Conservation (phyloP, 2,888 invertebrate species). For the Pandemis heparana region DNA sequence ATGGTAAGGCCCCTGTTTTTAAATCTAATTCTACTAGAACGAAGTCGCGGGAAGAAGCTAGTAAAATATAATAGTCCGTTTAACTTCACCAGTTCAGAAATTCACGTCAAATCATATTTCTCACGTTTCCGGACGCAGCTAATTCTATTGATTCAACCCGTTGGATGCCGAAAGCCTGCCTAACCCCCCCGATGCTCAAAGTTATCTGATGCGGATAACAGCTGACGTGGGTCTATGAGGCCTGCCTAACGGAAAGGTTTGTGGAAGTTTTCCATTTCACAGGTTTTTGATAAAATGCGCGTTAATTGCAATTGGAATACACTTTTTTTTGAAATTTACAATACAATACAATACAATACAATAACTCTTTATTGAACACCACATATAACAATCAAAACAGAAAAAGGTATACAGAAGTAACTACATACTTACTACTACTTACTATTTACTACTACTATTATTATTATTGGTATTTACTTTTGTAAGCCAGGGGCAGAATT, state of each 20-base stretch:
- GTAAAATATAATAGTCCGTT: not conserved
- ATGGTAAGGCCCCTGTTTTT: too few relatives aligned
- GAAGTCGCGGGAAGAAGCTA: not conserved
- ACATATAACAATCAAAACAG: too few relatives aligned
- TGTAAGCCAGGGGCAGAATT: too few relatives aligned
- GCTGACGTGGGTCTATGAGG: slow-evolving; percentile 39
- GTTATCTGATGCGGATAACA: slow-evolving; percentile 43
- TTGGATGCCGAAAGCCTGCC: slow-evolving; percentile 35
- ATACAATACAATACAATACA: too few relatives aligned
- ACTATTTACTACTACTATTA: too few relatives aligned
- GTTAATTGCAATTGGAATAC: not conserved
- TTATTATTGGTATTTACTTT: too few relatives aligned
- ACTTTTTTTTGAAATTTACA: too few relatives aligned
- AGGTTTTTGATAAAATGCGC: slow-evolving; percentile 24
- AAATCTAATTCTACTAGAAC: too few relatives aligned
- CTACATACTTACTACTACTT: too few relatives aligned
- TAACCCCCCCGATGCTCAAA: slow-evolving; percentile 31
- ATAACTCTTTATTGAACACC: too few relatives aligned
- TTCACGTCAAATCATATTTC: slow-evolving; percentile 33
- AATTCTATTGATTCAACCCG: slow-evolving; percentile 39
- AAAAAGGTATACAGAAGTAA: too few relatives aligned
- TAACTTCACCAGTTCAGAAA: slow-evolving; percentile 1
- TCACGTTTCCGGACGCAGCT: not conserved
- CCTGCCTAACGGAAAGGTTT: slow-evolving; percentile 14
- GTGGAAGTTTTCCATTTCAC: slow-evolving; percentile 26